Conservation (phyloP, 2,797 vertebrate genomes). For the Catharus ustulatus region DNA sequence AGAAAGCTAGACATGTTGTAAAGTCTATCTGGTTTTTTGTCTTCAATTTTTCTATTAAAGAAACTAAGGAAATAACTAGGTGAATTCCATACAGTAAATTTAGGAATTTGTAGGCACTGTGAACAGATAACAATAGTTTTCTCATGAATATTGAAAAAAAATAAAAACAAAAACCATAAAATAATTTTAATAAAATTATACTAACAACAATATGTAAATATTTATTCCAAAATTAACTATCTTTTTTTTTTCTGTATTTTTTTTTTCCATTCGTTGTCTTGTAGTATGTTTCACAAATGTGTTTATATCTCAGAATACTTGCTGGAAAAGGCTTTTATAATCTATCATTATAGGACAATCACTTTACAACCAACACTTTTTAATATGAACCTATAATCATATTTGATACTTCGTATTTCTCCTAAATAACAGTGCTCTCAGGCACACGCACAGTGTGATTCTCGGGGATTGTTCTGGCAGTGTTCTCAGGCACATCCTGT, state of each 20-base stretch:
- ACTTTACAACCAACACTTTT: background rate
- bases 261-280: background rate
- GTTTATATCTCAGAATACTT: background rate
- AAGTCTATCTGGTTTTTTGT: background rate
- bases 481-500: background rate
- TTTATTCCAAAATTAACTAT: background rate
- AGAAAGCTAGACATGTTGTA: background rate
- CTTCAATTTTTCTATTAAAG: background rate
- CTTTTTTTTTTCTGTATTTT: background rate
- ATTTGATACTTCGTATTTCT: background rate
- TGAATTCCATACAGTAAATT: background rate
- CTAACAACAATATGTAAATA: background rate
- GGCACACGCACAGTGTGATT: background rate
- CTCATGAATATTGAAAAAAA: background rate
- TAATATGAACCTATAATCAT: background rate
- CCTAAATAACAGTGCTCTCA: background rate
- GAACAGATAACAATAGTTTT: background rate
- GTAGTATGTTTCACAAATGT: background rate
- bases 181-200: background rate
- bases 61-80: background rate
- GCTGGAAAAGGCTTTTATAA: background rate
- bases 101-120: background rate
- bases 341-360: background rate
- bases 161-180: fast-evolving
- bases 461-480: background rate